Base-by-base conservation (phyloP, 2,113 vertebrate species). In the Solenodon paradoxus region DNA sequence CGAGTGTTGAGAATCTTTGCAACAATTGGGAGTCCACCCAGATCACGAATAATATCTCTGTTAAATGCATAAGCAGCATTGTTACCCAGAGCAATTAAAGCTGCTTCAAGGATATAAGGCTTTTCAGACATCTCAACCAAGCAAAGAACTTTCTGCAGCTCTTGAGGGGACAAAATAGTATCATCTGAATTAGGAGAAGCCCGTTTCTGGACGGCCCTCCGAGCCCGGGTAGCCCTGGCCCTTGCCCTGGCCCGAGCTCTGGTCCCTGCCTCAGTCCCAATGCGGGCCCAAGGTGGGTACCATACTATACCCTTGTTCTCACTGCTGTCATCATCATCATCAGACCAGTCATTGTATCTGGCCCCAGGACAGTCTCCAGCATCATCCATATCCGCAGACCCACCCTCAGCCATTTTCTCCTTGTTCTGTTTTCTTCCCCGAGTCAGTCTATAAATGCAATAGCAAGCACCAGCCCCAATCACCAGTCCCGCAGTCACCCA, bases 11-110 rank as follows among this genome's bases (percentile, higher is more conserved):
- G 98, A 96, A 99, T 99, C 92, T 98, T 98, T 95, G 99, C 99
- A 92, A 99, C 98, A 97, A 99, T 69, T 94, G 97, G 98, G 97
- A 99, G 99, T 75, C 99, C 99, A 96, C 98, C 98, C 95, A 99
- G 98, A 97, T 99, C 99, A 84, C 99, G 98, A 96, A 99, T 99
- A 94, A 99, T 97, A 98, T 99, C 99, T 99, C 99, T 96, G 90
- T 97, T 97, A 94, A 97, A 97, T 71, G 96, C 96, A 32, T 97
- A 97, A 68, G 97, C 97, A 88, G 97, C 97, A 81, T 97, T 97
- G 71, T 97, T 97, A 72, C 97, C 97, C 64, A 97, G 79, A 95
- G 97, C 97, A 84, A 97, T 97, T 95, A 97, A 95, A 96, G 97
- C 97, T 89, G 97, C 97, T 90, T 97, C 97, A 77, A 97, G 97